Percentiles rank a stretch among this genome's conserved stretches.
Conservation (phyloP, 2,888 invertebrate species). For the Dryobotodes eremita region DNA sequence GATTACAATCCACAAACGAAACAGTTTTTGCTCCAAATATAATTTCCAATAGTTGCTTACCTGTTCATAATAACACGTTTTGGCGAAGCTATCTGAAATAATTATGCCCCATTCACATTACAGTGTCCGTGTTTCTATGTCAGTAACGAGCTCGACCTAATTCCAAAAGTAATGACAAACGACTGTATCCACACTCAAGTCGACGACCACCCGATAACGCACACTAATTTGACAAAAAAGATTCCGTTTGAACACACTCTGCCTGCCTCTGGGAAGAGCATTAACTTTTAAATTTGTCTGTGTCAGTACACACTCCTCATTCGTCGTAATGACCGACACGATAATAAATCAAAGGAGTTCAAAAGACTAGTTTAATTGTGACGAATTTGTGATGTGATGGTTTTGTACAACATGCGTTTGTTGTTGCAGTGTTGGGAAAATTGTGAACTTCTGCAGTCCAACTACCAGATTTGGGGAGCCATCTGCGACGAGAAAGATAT, state of each 20-base stretch:
- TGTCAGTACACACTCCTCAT: slow-evolving; percentile 76
- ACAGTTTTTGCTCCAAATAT: slow-evolving; percentile 25
- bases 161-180: slow-evolving; percentile 78
- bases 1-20: slow-evolving; percentile 18
- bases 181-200: slow-evolving; percentile 74
- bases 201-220: slow-evolving; percentile 72
- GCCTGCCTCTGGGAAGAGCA: slow-evolving; percentile 68
- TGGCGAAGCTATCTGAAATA: slow-evolving; percentile 27
- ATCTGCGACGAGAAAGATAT: slow-evolving; percentile 93
- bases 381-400: slow-evolving; percentile 72
- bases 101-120: slow-evolving; percentile 41
- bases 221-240: slow-evolving; percentile 79
- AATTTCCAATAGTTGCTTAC: slow-evolving; percentile 33
- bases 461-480: slow-evolving; percentile 93
- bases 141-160: slow-evolving; percentile 72
- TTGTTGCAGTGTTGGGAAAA: slow-evolving; percentile 95
- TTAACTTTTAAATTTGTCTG: slow-evolving; percentile 76
- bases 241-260: slow-evolving; percentile 69
- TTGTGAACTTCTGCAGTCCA: slow-evolving; percentile 93
- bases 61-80: slow-evolving; percentile 35
- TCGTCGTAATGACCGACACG: slow-evolving; percentile 74
- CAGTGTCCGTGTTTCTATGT: slow-evolving; percentile 56
- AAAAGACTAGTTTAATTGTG: slow-evolving; percentile 76
- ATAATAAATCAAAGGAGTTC: slow-evolving; percentile 76
- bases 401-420: slow-evolving; percentile 72